Conservation (phyloP, 2,113 vertebrate species). For the Oreochromis aureus region DNA sequence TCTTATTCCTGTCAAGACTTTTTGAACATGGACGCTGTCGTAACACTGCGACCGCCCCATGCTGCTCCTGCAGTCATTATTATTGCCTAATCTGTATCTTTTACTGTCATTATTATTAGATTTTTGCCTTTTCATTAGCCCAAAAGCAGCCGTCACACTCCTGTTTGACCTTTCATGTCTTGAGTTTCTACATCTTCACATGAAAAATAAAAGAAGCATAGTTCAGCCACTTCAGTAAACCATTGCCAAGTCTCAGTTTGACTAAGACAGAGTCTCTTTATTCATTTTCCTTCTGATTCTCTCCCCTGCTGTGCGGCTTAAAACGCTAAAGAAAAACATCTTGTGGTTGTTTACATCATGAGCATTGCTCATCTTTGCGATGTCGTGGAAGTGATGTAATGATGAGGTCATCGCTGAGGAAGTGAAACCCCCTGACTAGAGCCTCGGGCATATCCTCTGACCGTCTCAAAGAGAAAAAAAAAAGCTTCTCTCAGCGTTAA, state of each 20-base stretch:
- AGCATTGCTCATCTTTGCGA: background rate
- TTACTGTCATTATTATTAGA: accelerated
- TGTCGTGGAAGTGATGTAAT: background rate
- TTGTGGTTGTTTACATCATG: background rate
- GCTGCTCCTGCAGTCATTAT: background rate
- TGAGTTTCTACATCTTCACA: background rate
- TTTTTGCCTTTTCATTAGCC: background rate
- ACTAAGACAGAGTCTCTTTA: background rate
- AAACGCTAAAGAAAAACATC: background rate
- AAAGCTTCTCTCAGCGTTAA: background rate
- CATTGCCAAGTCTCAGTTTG: background rate
- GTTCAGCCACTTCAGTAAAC: background rate
- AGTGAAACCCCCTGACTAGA: constrained; percentile 2
- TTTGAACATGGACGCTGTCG: accelerated
- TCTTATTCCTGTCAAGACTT: background rate
- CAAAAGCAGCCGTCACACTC: background rate
- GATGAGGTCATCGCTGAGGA: constrained; percentile 37
- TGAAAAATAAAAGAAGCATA: no score
- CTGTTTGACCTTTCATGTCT: background rate
- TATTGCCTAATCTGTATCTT: background rate
- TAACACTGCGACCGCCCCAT: background rate
- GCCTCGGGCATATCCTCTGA: background rate
- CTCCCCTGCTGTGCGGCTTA: background rate
- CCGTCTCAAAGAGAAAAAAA: background rate
- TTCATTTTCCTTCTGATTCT: background rate